Conservation (phyloP, 2,797 vertebrate genomes). For the Apodemus agrarius region DNA sequence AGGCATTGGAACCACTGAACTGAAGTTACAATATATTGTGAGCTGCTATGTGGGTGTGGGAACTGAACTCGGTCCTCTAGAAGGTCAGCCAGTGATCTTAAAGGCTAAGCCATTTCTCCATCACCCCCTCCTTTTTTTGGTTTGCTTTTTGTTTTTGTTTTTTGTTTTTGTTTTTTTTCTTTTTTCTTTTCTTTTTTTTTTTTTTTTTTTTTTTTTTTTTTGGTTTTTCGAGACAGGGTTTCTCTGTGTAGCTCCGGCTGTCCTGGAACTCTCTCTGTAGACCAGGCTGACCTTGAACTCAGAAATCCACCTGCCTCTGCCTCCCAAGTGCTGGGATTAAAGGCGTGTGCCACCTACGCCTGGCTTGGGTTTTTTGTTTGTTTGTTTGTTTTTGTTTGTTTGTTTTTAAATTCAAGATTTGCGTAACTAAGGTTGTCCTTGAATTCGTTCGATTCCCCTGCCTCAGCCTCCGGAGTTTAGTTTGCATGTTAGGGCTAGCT, state of each 20-base stretch:
- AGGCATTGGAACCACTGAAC: neutral
- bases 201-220: neutral
- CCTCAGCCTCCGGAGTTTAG: neutral
- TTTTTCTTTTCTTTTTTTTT: neutral
- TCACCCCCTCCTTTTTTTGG: neutral
- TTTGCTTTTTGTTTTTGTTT: neutral
- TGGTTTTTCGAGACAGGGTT: too few species aligned
- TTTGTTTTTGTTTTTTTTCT: neutral
- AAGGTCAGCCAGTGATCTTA: neutral
- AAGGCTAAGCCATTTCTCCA: neutral
- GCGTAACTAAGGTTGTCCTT: neutral
- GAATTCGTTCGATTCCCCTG: neutral
- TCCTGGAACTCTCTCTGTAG: too few species aligned
- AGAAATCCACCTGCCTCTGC: too few species aligned
- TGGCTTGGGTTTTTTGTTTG: too few species aligned
- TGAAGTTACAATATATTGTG: neutral
- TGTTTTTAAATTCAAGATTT: neutral
- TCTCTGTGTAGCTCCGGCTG: too few species aligned
- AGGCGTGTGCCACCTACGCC: too few species aligned
- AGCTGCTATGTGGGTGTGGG: neutral
- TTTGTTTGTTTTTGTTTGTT: neutral
- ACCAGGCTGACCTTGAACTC: too few species aligned
- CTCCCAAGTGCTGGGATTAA: too few species aligned
- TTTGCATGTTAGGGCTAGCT: too few species aligned
- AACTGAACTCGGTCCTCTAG: neutral